A percentile compares a stretch with the other conserved stretches of the same genome.
These are phyloP conservation scores for Pterocles gutturalis DNA, from an alignment of 2,113 vertebrate genomes.

Conservation along the genomic window DNA sequence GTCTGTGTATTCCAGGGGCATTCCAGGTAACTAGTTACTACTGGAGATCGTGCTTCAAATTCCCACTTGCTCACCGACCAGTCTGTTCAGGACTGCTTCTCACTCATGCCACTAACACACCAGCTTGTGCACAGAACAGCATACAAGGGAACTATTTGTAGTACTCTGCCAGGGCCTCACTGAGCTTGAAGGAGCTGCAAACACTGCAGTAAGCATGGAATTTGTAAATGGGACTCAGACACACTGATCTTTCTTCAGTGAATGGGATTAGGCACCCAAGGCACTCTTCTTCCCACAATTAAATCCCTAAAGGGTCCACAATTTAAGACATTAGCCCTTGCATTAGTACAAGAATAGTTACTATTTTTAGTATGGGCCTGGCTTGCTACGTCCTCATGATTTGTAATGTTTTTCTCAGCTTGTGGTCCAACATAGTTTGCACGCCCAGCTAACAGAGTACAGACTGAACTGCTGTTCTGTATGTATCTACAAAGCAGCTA, in stretches of 20 bases:
- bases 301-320: background rate
- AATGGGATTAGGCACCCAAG: background rate
- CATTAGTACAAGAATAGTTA: background rate
- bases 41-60: fast-evolving
- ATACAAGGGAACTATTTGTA: background rate
- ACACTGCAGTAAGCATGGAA: background rate
- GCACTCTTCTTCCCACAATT: background rate
- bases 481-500: background rate
- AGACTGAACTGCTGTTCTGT: background rate
- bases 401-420: background rate
- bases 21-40: background rate
- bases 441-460: background rate
- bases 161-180: background rate
- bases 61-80: fast-evolving
- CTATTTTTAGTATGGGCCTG: background rate
- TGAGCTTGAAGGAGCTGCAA: background rate
- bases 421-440: background rate
- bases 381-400: background rate
- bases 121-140: background rate
- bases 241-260: background rate
- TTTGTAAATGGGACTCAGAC: background rate
- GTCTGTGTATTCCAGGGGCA: background rate
- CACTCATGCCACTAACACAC: background rate
- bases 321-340: background rate
- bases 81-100: background rate